phyloP scores from a whole-genome alignment of 2,113 vertebrate species.

The Origma solitaria region DNA sequence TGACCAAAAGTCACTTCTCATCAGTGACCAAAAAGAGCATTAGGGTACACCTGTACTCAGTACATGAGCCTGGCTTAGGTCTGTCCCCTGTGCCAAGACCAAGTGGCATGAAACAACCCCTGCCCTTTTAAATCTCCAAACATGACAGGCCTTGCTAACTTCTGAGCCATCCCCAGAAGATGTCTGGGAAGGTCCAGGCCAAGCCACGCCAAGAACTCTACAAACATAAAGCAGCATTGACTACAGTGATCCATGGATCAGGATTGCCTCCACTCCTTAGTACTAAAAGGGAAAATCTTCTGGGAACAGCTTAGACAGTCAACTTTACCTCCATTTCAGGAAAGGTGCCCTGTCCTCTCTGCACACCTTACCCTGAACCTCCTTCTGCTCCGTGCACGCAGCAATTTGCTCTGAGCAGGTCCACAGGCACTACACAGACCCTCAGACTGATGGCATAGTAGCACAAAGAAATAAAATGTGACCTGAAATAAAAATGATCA shows the following conservation, averaged over 20 bases:
- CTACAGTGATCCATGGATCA: background rate
- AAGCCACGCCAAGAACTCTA: background rate
- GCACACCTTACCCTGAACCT: background rate
- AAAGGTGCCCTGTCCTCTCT: background rate
- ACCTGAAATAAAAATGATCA: background rate
- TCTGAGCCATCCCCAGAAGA: background rate
- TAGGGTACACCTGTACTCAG: background rate
- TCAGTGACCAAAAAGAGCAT: background rate
- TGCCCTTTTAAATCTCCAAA: background rate
- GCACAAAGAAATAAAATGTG: background rate
- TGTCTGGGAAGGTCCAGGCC: background rate
- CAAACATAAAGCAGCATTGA: background rate
- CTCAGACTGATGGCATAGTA: background rate
- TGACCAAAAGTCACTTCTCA: too few relatives aligned
- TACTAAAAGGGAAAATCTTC: background rate
- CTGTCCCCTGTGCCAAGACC: background rate
- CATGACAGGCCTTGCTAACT: background rate
- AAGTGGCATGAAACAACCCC: background rate
- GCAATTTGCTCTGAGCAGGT: background rate
- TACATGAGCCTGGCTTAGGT: background rate
- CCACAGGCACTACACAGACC: background rate
- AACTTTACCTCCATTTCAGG: background rate
- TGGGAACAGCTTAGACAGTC: background rate
- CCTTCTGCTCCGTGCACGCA: accelerated
- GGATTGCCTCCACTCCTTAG: background rate